Conservation (phyloP, 2,888 invertebrate species). For the Andrena minutula region DNA sequence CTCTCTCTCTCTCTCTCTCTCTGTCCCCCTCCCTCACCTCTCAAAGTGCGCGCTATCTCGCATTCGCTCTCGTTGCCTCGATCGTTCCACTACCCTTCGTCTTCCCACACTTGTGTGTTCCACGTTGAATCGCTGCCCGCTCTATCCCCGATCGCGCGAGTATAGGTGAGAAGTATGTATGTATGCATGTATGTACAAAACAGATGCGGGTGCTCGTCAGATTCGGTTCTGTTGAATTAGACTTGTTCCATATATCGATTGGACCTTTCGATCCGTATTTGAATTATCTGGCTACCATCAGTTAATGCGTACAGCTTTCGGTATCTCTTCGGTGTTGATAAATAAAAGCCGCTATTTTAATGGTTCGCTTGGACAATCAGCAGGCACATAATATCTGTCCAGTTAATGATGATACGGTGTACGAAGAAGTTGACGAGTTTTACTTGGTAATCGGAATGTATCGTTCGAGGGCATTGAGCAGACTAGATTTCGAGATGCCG, state of each 20-base stretch:
- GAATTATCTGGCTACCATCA: not conserved
- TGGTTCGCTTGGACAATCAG: not conserved
- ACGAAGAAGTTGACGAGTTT: not conserved
- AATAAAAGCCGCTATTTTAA: not conserved
- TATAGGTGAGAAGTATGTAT: too few relatives aligned
- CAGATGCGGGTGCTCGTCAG: too few relatives aligned
- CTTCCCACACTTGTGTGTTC: too few relatives aligned
- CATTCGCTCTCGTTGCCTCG: not conserved
- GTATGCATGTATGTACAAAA: too few relatives aligned
- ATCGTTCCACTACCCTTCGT: too few relatives aligned
- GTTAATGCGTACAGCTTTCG: not conserved
- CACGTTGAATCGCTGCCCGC: too few relatives aligned
- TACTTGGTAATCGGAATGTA: not conserved
- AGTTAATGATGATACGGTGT: not conserved
- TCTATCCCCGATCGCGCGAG: too few relatives aligned
- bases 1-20: not conserved
- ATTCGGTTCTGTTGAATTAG: not conserved
- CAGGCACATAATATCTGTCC: slow-evolving; percentile 3
- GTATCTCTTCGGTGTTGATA: not conserved
- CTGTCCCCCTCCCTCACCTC: not conserved
- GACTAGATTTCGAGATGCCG: slow-evolving; percentile 59
- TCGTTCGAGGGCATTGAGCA: slow-evolving; percentile 60
- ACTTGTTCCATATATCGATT: not conserved
- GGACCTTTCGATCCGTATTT: not conserved
- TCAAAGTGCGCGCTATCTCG: not conserved